A percentile compares a stretch with the other conserved stretches of the same genome.
Conservation (phyloP, 2,888 invertebrate genomes). For the Melinaea menophilus region DNA sequence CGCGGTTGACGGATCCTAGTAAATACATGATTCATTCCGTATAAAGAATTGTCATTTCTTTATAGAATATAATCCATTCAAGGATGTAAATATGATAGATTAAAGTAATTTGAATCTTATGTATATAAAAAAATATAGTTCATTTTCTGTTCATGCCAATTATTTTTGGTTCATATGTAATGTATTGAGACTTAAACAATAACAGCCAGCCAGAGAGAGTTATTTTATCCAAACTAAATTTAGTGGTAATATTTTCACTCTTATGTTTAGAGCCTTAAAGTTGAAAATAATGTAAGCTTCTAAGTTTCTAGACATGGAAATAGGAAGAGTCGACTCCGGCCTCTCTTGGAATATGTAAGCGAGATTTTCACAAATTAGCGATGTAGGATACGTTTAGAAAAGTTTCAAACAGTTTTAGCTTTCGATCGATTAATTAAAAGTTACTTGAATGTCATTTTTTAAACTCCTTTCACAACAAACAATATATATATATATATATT, state of each 20-base stretch:
- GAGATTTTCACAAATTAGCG: slow-evolving; percentile 42
- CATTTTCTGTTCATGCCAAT: background rate
- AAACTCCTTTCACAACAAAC: background rate
- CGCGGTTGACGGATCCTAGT: background rate
- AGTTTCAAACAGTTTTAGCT: slow-evolving; percentile 13
- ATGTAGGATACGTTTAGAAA: slow-evolving; percentile 21
- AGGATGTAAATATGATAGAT: background rate
- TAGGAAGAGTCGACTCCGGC: slow-evolving; percentile 40
- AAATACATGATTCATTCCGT: background rate
- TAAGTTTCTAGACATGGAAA: slow-evolving; percentile 41
- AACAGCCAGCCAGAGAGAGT: slow-evolving; percentile 41
- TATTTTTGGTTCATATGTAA: background rate
- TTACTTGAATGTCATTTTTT: background rate
- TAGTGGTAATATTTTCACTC: slow-evolving; percentile 4
- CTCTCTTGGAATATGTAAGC: slow-evolving; percentile 50
- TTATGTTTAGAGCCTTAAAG: slow-evolving; percentile 31
- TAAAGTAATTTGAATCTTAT: background rate
- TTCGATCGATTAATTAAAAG: slow-evolving; percentile 1
- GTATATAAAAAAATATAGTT: background rate
- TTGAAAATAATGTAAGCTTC: slow-evolving; percentile 27
- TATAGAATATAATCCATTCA: background rate
- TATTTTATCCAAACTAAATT: slow-evolving; percentile 11
- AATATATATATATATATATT: too few species aligned
- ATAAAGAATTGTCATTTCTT: background rate
- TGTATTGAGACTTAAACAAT: slow-evolving; percentile 48